Evolutionary conservation across 2,888 invertebrate species (phyloP), one percentile per base, ranked within the genome.

Genomic region (Chaetogeoica ovagalla): DNA sequence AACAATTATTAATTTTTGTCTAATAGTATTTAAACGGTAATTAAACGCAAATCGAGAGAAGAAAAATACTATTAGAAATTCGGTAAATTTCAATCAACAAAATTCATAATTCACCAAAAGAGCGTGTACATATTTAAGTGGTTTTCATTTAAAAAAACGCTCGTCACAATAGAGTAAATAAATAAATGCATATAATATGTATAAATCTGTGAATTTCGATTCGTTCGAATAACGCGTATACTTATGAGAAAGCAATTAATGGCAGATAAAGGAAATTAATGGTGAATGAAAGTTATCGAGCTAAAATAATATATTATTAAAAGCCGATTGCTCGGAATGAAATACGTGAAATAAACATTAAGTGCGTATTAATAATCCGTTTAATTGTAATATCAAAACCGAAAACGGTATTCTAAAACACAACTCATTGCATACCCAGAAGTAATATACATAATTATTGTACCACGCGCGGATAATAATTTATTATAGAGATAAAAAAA

Each of bases 231-330:
- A 17, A 43, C 43, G 43, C 11, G 21, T 17, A 17, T 66, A 66
- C 43, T 66, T 43, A 66, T 48, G 23, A 48, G 23, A 48, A 68
- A 68, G 17, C 68, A 48, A 68, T 48, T 68, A 68, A 15, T 48
- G 23, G 21, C 48, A 23, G 23, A 68, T 68, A 11, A 68, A 68
- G 30, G 23, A 3, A 48, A 23, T 23, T 52, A 55, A 69, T 52
- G 68, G 19, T 23, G 30, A 69, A 69, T 9, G 52, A 52, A 69
- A 69, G 23, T 69, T 69, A 48, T 30, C 0, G 19, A 52, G 5
- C 19, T 8, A 30, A 30, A 55, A 48, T 52, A 52, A 69, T 69
- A 30, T 52, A 48, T 30, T 52, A 30, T 30, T 30, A 30, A 52
- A 23, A 52, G 30, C 52, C 30, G 19, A 52, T 52, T 17, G 52